Evolutionary conservation across 2,113 vertebrate species (phyloP), one percentile per base, ranked within the genome.

Genomic region (Caracal caracal): DNA sequence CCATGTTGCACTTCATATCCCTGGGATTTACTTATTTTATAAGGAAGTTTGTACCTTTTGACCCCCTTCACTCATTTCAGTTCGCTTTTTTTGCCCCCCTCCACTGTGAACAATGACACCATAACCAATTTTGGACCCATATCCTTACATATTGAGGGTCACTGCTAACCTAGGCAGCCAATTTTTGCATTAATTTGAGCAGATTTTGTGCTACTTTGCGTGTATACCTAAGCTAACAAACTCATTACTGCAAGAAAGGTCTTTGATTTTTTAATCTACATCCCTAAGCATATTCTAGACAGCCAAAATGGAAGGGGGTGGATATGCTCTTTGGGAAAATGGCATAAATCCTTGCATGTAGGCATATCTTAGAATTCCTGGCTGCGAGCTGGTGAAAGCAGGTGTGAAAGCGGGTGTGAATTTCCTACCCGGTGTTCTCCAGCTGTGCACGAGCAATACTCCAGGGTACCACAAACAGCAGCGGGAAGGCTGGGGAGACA

Each of bases 381-480:
- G n/a, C 28, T 90, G 7, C 7, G 56, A 59, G 56, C 56, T 22
- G 56, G 56, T 59, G 56, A 59, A 59, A 59, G 56, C 56, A 59
- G 56, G 56, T 40, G 19, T 40, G 53, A 80, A 49, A 28, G 9
- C 56, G 49, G n/a, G 10, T 9, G 43, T n/a, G 59, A 83, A 43
- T 22, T 56, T 98, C 99, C 95, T 98, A 99, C 99, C 98, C 98
- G 5, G 98, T 99, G 97, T 99, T 99, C 98, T 99, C 99, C 98
- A 99, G 98, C 49, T 99, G 79, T 68, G 98, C 98, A 96, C 99
- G 99, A 61, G 98, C 97, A 28, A 99, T 96, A 24, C 98, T 98
- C 99, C 99, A 99, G 0, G 99, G 99, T 0, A 98, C 98, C 56
- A 99, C 99, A 91, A 99, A 99, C 33, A 99, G 91, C 70, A 99